phyloP scores from a whole-genome alignment of 1,140 invertebrate species.

The Gryon sp. region DNA sequence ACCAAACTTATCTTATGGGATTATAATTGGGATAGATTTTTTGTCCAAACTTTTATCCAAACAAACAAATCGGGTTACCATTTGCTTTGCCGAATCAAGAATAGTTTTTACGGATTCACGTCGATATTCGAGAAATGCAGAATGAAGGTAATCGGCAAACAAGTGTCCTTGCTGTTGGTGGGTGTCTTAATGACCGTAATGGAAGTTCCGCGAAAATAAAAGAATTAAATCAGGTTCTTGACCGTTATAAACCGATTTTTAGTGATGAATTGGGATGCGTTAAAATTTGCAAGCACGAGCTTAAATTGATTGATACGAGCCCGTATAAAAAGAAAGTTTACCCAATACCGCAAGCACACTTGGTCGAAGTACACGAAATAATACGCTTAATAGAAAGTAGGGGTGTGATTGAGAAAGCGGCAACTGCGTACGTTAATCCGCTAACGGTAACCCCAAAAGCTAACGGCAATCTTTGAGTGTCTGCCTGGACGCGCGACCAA shows the following conservation, averaged over 20 bases:
- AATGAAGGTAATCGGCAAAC: no score
- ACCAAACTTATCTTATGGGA: background rate
- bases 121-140: no score
- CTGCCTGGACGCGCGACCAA: background rate
- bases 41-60: background rate
- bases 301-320: background rate
- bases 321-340: constrained; percentile 2
- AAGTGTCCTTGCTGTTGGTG: no score
- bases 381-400: background rate
- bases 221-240: background rate
- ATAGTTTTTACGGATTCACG: no score
- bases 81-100: no score
- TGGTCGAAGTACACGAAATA: background rate
- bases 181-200: no score
- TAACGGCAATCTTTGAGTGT: constrained; percentile 1
- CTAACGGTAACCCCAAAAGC: background rate
- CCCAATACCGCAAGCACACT: background rate
- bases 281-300: background rate
- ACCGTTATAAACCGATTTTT: background rate
- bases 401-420: background rate
- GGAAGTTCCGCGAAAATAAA: no score
- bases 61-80: no score
- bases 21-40: background rate
- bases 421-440: background rate
- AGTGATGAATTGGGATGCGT: background rate